A percentile compares a stretch with the other conserved stretches of the same genome.
These are phyloP conservation scores for Melinaea marsaeus DNA, from an alignment of 2,888 invertebrate species.

Conservation along the genomic window DNA sequence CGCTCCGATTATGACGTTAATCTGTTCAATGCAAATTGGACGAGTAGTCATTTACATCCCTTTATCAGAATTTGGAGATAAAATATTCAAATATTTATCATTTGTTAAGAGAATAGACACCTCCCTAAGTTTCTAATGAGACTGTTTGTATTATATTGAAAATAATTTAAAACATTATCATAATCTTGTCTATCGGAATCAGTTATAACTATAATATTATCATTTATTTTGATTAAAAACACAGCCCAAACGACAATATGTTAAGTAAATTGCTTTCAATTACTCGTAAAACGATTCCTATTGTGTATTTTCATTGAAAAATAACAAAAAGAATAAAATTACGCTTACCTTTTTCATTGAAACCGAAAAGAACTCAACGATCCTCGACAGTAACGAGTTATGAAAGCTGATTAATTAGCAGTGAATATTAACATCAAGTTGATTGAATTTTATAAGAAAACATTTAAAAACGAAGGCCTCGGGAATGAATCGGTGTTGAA, in stretches of 20 bases:
- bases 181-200: not conserved
- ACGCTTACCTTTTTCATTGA: not conserved
- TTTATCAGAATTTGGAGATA: slow-evolving; percentile 68
- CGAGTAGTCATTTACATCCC: slow-evolving; percentile 74
- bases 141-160: slow-evolving; percentile 24
- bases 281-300: not conserved
- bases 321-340: slow-evolving; percentile 3
- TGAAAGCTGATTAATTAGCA: slow-evolving; percentile 53
- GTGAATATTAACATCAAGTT: slow-evolving; percentile 44
- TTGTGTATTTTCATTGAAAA: not conserved
- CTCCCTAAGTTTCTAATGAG: slow-evolving; percentile 29
- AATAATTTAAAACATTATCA: not conserved
- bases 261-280: not conserved
- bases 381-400: slow-evolving; percentile 10
- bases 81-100: slow-evolving; percentile 73
- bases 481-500: slow-evolving; percentile 42
- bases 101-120: slow-evolving; percentile 47
- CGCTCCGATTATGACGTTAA: slow-evolving; percentile 76
- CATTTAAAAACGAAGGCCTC: slow-evolving; percentile 40
- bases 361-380: slow-evolving; percentile 5
- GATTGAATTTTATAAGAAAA: slow-evolving; percentile 50
- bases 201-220: not conserved
- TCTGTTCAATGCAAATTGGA: slow-evolving; percentile 77
- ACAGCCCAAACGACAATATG: not conserved
- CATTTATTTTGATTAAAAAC: not conserved